Conservation (phyloP, 2,113 vertebrate genomes). For the Zosterops japonicus region DNA sequence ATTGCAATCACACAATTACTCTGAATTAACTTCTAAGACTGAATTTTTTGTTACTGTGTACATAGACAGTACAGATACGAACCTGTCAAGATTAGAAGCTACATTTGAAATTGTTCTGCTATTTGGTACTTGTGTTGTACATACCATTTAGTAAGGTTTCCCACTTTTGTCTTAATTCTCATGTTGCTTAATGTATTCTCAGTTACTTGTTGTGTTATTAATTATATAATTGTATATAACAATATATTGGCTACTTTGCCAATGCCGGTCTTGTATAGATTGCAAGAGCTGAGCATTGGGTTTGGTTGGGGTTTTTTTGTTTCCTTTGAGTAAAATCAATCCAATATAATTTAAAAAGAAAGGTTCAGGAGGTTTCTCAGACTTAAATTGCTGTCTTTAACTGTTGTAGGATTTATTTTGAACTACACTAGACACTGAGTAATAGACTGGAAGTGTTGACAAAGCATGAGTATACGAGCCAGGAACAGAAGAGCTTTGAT, state of each 20-base stretch:
- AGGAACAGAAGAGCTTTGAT: background rate
- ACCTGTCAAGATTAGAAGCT: conserved; percentile 4
- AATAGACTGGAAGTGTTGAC: background rate
- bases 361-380: background rate
- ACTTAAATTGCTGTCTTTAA: background rate
- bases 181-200: background rate
- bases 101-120: background rate
- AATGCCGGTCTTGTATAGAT: background rate
- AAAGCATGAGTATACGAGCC: background rate
- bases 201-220: background rate
- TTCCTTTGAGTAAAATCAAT: background rate
- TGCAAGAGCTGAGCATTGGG: background rate
- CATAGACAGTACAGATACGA: background rate
- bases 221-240: background rate
- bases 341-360: background rate
- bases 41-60: background rate
- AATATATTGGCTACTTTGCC: background rate
- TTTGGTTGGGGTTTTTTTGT: background rate
- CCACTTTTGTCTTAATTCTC: background rate
- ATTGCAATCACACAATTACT: background rate
- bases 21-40: background rate
- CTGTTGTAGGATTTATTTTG: background rate
- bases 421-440: background rate
- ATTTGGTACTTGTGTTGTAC: background rate
- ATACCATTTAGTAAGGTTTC: background rate